Percentiles rank a stretch among this genome's conserved stretches.
These are phyloP conservation scores for Antigone vipio DNA, from an alignment of 2,113 vertebrate genomes.

Conservation along the genomic window DNA sequence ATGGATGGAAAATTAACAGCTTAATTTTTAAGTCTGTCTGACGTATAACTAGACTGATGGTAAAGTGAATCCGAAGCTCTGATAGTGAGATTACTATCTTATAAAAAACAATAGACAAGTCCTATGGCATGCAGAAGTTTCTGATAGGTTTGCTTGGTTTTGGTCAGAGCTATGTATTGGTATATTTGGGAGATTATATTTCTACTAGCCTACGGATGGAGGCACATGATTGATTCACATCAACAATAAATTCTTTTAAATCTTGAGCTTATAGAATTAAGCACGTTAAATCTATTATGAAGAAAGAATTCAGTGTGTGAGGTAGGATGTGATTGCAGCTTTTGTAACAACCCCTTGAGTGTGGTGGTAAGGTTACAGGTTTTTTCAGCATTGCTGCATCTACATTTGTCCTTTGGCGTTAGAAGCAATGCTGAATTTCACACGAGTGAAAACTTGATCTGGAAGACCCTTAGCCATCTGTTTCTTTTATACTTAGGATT, in stretches of 20 bases:
- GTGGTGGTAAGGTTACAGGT: background rate
- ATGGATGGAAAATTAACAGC: background rate
- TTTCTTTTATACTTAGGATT: background rate
- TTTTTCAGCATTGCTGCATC: background rate
- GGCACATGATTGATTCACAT: slow-evolving; percentile 30
- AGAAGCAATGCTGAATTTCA: background rate
- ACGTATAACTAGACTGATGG: background rate
- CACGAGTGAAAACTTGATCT: background rate
- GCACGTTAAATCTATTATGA: slow-evolving; percentile 18
- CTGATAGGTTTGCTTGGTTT: background rate
- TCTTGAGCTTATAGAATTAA: slow-evolving; percentile 46
- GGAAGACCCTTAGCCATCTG: background rate
- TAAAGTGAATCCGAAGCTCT: background rate
- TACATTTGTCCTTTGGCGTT: background rate
- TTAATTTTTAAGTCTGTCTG: background rate
- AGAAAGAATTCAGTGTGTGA: background rate
- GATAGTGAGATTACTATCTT: background rate
- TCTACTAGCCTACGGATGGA: background rate
- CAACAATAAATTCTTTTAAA: slow-evolving; percentile 29
- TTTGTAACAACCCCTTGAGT: background rate
- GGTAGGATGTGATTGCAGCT: background rate
- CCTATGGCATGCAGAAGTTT: fast-evolving
- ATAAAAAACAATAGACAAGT: background rate
- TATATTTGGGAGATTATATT: background rate
- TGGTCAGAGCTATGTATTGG: background rate